Conservation (phyloP, 35 echinoderm and acorn worm genomes). For the Apostichopus californicus region DNA sequence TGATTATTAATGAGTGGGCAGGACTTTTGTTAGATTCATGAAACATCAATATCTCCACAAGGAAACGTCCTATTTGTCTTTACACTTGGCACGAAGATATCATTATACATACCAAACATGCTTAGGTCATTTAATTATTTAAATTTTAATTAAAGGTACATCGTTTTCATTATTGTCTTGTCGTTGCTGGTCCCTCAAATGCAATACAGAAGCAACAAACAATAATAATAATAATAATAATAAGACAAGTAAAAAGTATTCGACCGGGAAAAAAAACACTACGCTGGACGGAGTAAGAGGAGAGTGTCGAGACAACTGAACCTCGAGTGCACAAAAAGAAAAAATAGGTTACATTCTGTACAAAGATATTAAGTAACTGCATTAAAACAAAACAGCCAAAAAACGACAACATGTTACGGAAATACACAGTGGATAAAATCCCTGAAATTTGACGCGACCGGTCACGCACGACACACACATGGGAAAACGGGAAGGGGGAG, state of each 20-base stretch:
- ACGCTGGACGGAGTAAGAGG: conserved; percentile 3
- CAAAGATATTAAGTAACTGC: not conserved
- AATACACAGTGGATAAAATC: not conserved
- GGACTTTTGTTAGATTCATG: too few relatives aligned
- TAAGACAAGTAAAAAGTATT: not conserved
- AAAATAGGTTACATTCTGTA: not conserved
- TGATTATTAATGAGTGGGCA: too few relatives aligned
- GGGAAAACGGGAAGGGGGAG: not conserved
- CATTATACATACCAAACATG: too few relatives aligned
- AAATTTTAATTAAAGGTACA: not conserved
- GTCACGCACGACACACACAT: not conserved
- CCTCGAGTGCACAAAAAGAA: not conserved
- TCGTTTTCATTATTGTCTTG: not conserved
- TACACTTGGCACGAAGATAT: too few relatives aligned
- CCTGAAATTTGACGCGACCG: not conserved
- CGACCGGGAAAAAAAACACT: not conserved
- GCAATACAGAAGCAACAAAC: not conserved
- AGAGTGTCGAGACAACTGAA: not conserved
- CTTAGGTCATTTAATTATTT: not conserved
- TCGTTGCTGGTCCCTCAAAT: not conserved
- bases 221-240: not conserved
- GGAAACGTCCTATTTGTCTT: too few relatives aligned
- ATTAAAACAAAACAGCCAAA: not conserved
- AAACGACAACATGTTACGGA: not conserved
- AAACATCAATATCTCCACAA: too few relatives aligned